A percentile compares a stretch with the other conserved stretches of the same genome.
Evolutionary conservation across 2,888 invertebrate species (phyloP).

Genomic region (Pharmacophagus antenor): DNA sequence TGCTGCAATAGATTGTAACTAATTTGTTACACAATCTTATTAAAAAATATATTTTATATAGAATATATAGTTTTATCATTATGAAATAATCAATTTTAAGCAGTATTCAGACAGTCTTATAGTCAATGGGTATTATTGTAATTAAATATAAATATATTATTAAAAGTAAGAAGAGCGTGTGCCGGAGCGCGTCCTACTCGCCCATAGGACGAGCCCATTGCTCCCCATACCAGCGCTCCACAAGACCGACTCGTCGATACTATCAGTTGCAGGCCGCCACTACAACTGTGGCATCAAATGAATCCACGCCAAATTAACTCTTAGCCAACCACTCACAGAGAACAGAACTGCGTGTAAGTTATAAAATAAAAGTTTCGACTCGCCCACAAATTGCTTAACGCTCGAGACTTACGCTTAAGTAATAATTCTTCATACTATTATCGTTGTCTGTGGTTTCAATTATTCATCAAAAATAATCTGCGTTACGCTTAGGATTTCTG

Average conservation of each 20-base stretch:
- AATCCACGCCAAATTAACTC: constrained; percentile 29
- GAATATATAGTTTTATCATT: no score
- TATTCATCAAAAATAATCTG: constrained; percentile 15
- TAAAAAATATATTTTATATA: no score
- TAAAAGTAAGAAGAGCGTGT: constrained; percentile 13
- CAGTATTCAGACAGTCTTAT: no score
- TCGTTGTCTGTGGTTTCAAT: constrained; percentile 32
- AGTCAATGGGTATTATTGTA: no score
- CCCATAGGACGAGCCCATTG: constrained; percentile 41
- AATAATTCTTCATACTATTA: constrained; percentile 40
- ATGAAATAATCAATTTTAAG: no score
- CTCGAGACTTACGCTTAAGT: constrained; percentile 35
- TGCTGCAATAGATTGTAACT: no score
- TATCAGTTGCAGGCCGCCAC: constrained; percentile 41
- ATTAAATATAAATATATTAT: constrained; percentile 11
- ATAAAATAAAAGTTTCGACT: constrained; percentile 35
- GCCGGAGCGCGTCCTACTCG: constrained; percentile 38
- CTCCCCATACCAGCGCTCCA: constrained; percentile 38
- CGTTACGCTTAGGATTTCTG: not conserved
- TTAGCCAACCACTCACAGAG: constrained; percentile 26
- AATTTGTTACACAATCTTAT: no score
- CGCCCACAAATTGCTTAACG: constrained; percentile 33
- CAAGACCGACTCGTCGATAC: constrained; percentile 41
- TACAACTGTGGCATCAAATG: constrained; percentile 31
- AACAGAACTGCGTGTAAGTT: constrained; percentile 24